Evolutionary conservation across 2,797 vertebrate species (phyloP).

Genomic region (Petrocephalus sullivani): DNA sequence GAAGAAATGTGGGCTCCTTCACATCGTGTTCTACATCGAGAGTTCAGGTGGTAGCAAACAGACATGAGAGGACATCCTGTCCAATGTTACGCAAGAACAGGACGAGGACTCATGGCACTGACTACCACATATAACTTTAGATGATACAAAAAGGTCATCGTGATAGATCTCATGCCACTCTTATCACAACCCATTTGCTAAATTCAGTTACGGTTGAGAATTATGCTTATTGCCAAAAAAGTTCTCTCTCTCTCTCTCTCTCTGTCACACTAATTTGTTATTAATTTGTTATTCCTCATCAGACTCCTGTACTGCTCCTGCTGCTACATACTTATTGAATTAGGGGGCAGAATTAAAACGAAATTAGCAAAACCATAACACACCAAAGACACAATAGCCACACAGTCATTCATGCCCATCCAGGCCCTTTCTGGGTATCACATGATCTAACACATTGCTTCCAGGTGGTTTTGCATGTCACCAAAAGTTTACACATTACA

Average conservation of each 20-base stretch:
- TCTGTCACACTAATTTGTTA: neutral
- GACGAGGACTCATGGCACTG: neutral
- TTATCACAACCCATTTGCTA: neutral
- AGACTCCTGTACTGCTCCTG: neutral
- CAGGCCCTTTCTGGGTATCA: constrained; percentile 7
- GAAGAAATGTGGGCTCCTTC: neutral
- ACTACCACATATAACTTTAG: neutral
- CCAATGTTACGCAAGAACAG: neutral
- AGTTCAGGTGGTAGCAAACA: neutral
- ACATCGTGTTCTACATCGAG: neutral
- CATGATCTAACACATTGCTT: neutral
- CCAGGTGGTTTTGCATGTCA: constrained; percentile 9
- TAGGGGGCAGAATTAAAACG: neutral
- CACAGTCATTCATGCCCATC: constrained; percentile 5
- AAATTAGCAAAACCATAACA: constrained; percentile 1
- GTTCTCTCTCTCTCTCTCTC: neutral
- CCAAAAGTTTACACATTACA: neutral
- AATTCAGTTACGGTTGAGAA: neutral
- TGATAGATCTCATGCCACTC: neutral
- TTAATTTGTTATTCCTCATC: neutral
- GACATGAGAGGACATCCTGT: neutral
- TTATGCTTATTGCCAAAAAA: neutral
- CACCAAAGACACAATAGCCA: neutral
- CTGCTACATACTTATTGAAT: constrained; percentile 10
- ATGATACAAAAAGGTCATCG: neutral